Evolutionary conservation across 2,888 invertebrate species (phyloP).

Genomic region (Lithodes maja): DNA sequence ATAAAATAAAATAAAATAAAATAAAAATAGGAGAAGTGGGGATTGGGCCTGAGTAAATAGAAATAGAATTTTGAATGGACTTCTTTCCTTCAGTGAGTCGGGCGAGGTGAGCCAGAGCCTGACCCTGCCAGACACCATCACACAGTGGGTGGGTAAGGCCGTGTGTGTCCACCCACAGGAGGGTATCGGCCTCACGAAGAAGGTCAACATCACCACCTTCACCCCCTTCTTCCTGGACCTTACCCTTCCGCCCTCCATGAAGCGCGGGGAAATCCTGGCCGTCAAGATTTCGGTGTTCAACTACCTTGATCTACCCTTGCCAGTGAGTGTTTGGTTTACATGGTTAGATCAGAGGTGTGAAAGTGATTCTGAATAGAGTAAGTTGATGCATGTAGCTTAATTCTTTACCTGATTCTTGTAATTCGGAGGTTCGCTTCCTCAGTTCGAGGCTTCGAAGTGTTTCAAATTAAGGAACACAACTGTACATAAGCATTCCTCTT

Average conservation of each 20-base stretch:
- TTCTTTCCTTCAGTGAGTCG: neutral
- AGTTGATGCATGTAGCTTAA: no score
- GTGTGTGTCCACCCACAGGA: slow-evolving; percentile 76
- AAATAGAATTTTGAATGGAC: no score
- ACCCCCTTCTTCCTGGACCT: slow-evolving; percentile 77
- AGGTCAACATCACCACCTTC: slow-evolving; percentile 78
- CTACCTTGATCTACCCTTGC: slow-evolving; percentile 58
- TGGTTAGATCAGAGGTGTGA: no score
- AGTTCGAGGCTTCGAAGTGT: neutral
- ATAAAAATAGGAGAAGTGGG: no score
- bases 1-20: no score
- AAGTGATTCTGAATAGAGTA: no score
- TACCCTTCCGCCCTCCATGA: slow-evolving; percentile 64
- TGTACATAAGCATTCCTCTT: no score
- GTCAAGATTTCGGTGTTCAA: slow-evolving; percentile 69
- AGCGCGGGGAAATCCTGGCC: slow-evolving; percentile 67
- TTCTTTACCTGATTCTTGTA: neutral
- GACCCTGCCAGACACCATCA: slow-evolving; percentile 79
- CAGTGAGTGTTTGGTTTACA: slow-evolving; percentile 33
- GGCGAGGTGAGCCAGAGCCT: slow-evolving; percentile 38
- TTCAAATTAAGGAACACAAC: no score
- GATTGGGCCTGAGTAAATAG: no score
- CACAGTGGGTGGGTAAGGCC: slow-evolving; percentile 80
- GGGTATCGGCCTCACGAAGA: slow-evolving; percentile 77
- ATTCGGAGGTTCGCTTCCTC: neutral